Base-by-base conservation (phyloP, 2,888 invertebrate species). In the Melipona beecheii region DNA sequence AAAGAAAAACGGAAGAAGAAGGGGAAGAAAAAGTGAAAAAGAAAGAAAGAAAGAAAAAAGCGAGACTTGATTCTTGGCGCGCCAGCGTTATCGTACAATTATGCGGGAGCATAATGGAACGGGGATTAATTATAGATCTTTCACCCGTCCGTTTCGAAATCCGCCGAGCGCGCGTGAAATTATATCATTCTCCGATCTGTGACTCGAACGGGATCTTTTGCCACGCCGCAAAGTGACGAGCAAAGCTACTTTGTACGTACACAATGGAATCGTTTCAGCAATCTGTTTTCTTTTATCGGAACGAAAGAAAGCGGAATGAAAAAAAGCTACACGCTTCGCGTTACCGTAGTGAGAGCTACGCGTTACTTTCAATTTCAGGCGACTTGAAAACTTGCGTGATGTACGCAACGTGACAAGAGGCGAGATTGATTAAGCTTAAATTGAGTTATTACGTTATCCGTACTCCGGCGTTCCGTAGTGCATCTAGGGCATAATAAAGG, bases 401-500 rank as follows among this genome's bases (percentile, higher is more conserved):
- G 15, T 4, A 36, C 4, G n/a, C 21, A n/a, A 66, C n/a, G 58
- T 24, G 36, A 52, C 31, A 9, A 17, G 21, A 4, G 27, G 2
- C n/a, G 6, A 17, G 54, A 64, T 24, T 49, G 75, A 75, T 64
- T 27, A 75, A 49, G 24, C n/a, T 43, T 69, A 75, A 54, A 69
- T 79, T 24, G 69, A 70, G 36, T 64, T 56, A 69, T 76, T 64
- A 24, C 13, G 64, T 70, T 56, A 65, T 64, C 54, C 11, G 27
- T 50, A 24, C 43, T 1, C 49, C 66, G 69, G 19, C 76, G 79
- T 69, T 49, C 54, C 70, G 36, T 52, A 36, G 36, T 54, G 54
- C 72, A 86, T 83, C 62, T 79, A 58, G 81, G 65, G 76, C 81
- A 72, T 56, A 65, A 77, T 52, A 71, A 77, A 79, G 65, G 58